Evolutionary conservation across 1,140 invertebrate genomes (phyloP).

Genomic region (Drosophila hydei): DNA sequence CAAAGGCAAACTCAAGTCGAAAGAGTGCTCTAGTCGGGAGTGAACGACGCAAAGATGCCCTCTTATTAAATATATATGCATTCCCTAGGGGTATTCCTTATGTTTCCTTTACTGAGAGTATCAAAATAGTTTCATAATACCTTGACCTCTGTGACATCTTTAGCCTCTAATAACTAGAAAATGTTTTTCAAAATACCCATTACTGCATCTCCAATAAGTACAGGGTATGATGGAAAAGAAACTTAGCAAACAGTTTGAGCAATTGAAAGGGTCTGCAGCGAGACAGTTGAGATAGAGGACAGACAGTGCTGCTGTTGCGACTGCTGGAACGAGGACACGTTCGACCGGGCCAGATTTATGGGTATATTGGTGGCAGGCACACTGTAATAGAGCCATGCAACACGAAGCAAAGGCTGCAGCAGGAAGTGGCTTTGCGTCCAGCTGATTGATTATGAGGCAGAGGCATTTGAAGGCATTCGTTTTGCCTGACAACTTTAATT

Average conservation of each 20-base stretch:
- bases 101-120: too few species aligned
- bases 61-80: too few species aligned
- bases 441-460: slow-evolving; percentile 45
- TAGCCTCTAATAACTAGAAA: too few species aligned
- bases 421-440: slow-evolving; percentile 3
- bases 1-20: slow-evolving; percentile 1
- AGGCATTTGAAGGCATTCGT: slow-evolving; percentile 4
- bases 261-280: slow-evolving; percentile 62
- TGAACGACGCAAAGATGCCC: background rate
- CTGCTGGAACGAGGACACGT: slow-evolving; percentile 38
- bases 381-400: slow-evolving; percentile 41
- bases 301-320: background rate
- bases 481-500: slow-evolving; percentile 40
- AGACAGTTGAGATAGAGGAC: background rate
- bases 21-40: background rate
- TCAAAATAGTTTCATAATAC: too few species aligned
- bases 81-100: too few species aligned
- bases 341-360: slow-evolving; percentile 45
- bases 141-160: too few species aligned
- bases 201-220: background rate
- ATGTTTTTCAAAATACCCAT: background rate
- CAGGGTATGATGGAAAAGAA: slow-evolving; percentile 2
- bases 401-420: slow-evolving; percentile 1
- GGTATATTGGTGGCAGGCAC: slow-evolving; percentile 6
- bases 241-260: slow-evolving; percentile 25